Evolutionary conservation across 2,797 vertebrate species (phyloP).

Genomic region (Sebastiscus albofasciatus): DNA sequence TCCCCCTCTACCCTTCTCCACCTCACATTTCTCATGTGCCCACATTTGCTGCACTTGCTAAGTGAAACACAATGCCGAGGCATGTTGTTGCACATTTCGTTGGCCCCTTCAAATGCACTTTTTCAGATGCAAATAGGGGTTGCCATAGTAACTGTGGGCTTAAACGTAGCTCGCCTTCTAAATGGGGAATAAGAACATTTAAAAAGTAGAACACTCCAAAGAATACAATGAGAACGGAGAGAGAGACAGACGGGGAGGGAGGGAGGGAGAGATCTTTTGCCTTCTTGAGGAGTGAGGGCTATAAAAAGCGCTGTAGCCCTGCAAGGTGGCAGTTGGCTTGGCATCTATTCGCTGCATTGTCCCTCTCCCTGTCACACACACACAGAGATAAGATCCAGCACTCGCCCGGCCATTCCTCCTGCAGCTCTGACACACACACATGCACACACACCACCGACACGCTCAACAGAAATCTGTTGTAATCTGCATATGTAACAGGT

Average conservation of each 20-base stretch:
- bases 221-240: slow-evolving; percentile 70
- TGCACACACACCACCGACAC: slow-evolving; percentile 3
- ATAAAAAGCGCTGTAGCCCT: slow-evolving; percentile 74
- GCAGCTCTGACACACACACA: slow-evolving; percentile 48
- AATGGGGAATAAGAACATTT: slow-evolving; percentile 80
- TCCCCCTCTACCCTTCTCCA: neutral
- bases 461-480: slow-evolving; percentile 15
- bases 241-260: slow-evolving; percentile 56
- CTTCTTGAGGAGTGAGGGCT: slow-evolving; percentile 69
- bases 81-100: slow-evolving; percentile 75
- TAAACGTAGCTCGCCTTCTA: slow-evolving; percentile 77
- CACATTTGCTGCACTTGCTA: slow-evolving; percentile 55
- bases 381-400: slow-evolving; percentile 75
- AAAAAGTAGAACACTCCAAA: slow-evolving; percentile 81
- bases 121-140: slow-evolving; percentile 87
- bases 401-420: slow-evolving; percentile 53
- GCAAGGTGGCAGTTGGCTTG: slow-evolving; percentile 78
- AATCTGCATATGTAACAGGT: slow-evolving; percentile 45
- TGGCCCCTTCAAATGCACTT: slow-evolving; percentile 79
- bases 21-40: slow-evolving; percentile 21
- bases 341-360: slow-evolving; percentile 79
- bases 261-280: slow-evolving; percentile 58
- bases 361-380: slow-evolving; percentile 75
- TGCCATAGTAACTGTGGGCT: slow-evolving; percentile 86
- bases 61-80: slow-evolving; percentile 63